Evolutionary conservation across 2,797 vertebrate species (phyloP), one percentile per base, ranked within the genome.

Genomic region (Acrossocheilus fasciatus): DNA sequence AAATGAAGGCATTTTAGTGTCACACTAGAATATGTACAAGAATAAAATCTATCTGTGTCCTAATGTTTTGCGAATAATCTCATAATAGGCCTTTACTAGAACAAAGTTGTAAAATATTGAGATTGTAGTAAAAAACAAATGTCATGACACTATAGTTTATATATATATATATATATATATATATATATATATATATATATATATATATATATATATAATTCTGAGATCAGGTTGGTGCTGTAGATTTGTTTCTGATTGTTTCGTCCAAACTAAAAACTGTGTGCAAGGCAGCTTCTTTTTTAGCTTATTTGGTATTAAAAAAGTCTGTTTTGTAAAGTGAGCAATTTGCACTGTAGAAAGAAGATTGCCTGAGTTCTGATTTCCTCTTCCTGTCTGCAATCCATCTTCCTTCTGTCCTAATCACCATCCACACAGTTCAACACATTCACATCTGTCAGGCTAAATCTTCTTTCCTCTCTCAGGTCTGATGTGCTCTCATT

Each of bases 361-460:
- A 50, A 86, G 64, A 89, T 68, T 73, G 69, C 70, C 81, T 82
- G 68, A 82, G 64, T 84, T 86, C 78, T 78, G 80, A 81, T 81
- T 66, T 86, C 72, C 26, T 88, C 57, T 75, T 84, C 54, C 62
- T 62, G 12, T 77, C 76, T 79, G 50, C 77, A 81, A 82, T 83
- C 74, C 73, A 81, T 76, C 85, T 76, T 86, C 82, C 81, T 79
- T 64, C 23, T 23, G 62, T 87, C 81, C 82, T 88, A 87, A 88
- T 87, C 81, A 82, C 86, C 74, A 84, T 87, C 76, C 85, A 59
- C 81, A 81, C 86, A 78, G 70, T 84, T 86, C 81, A 79, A 69
- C 81, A 84, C 77, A 76, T 86, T 84, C 83, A 57, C 83, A 80
- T 83, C 80, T 90, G 87, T 86, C 86, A 82, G 81, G 26, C 77